Base-by-base conservation (phyloP, 2,888 invertebrate species). In the Nephrotoma guestfalica region DNA sequence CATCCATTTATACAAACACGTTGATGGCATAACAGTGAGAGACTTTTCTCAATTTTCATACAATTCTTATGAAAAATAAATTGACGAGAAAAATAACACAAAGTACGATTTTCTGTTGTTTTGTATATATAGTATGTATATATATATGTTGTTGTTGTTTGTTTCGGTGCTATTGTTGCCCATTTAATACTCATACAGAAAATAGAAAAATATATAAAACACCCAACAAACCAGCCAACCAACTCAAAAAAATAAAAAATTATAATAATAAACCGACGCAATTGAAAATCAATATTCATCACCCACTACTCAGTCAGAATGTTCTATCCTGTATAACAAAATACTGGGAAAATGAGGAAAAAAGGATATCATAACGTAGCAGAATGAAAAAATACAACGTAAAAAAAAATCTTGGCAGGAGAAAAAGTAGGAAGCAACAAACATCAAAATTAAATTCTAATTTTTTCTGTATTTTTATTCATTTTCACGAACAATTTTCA, bases 261-360 rank as follows among this genome's bases (percentile, higher is more conserved):
- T 41, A 84, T 84, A 85, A 85, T 43, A 85, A 85, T 43, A 85
- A 85, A 85, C 43, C 42, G 85, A 85, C 85, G 85, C 85, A 85
- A 85, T 85, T 85, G 85, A 85, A 85, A 85, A 85, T 85, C 85
- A 85, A 85, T 85, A 85, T 85, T 85, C 85, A 85, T 85, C 85
- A 85, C 84, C 84, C 84, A 84, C 84, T 84, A 84, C 84, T 84
- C 84, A 84, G 41, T 84, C 84, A 84, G 41, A 71, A 71, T 71
- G 71, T 18, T 30, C 18, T 71, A 71, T 71, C 30, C 71, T 30
- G 9, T 71, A 71, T 18, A 71, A 71, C 18, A 71, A 71, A 30
- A 71, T 30, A 71, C 71, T 41, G 84, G 42, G 84, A 84, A 84
- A 84, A 84, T 84, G 84, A 84, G 84, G 84, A 84, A 84, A 84